These are phyloP conservation scores for Myiagra hebetior DNA, from an alignment of 2,113 vertebrate species.

Conservation along the genomic window DNA sequence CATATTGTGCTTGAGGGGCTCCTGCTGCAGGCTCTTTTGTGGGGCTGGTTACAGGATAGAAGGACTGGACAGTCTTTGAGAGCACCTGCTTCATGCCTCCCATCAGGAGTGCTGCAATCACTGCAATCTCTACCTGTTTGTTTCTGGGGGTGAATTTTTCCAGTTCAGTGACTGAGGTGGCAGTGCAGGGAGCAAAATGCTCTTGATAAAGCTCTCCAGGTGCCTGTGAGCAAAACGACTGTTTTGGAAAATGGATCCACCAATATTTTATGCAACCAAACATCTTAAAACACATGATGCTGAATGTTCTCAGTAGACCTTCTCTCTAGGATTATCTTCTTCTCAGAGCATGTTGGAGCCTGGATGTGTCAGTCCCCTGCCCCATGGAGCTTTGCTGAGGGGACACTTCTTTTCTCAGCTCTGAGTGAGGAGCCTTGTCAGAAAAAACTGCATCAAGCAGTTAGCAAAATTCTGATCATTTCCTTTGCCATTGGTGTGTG, in stretches of 20 bases:
- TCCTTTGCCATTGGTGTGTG: neutral
- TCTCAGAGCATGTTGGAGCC: neutral
- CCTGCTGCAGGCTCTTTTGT: neutral
- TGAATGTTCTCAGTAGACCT: neutral
- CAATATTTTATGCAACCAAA: neutral
- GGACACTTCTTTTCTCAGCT: neutral
- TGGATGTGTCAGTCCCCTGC: neutral
- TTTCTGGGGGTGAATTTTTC: neutral
- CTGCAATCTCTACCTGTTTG: neutral
- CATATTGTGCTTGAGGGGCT: accelerated
- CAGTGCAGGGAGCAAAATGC: accelerated
- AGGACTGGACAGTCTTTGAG: neutral
- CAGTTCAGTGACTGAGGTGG: neutral
- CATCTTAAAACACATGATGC: neutral
- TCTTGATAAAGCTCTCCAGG: neutral
- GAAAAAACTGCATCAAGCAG: neutral
- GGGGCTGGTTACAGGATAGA: neutral
- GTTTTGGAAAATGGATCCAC: neutral
- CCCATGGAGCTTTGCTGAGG: neutral
- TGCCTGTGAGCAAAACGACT: accelerated
- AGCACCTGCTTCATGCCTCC: neutral
- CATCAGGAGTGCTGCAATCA: neutral
- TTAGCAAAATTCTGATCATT: neutral
- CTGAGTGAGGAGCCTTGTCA: neutral
- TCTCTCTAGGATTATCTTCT: neutral